Conservation (phyloP, 2,888 invertebrate species). For the Prenolepis imparis region DNA sequence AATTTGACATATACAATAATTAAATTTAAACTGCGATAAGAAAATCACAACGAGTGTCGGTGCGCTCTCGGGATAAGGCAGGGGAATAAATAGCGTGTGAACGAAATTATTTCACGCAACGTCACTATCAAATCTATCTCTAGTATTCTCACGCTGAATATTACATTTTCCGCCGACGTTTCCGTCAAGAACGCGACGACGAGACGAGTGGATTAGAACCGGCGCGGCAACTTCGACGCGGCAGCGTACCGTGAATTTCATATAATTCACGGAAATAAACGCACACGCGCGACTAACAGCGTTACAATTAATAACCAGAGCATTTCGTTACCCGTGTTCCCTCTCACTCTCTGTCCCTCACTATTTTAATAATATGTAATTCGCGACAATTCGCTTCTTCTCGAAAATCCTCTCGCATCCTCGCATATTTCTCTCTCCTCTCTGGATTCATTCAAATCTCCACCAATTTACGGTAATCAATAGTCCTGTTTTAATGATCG, state of each 20-base stretch:
- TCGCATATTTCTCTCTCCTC: background rate
- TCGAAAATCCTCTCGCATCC: background rate
- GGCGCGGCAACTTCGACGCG: slow-evolving; percentile 40
- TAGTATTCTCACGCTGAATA: slow-evolving; percentile 41
- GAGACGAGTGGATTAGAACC: slow-evolving; percentile 46
- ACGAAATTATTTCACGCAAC: slow-evolving; percentile 56
- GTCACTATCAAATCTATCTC: slow-evolving; percentile 24
- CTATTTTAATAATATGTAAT: slow-evolving; percentile 8
- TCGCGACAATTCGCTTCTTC: slow-evolving; percentile 22
- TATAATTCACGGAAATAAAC: slow-evolving; percentile 52
- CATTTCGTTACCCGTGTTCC: background rate
- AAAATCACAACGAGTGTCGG: slow-evolving; percentile 9
- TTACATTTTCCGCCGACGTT: slow-evolving; percentile 48
- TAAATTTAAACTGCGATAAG: background rate
- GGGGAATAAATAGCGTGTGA: slow-evolving; percentile 37
- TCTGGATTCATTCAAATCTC: background rate
- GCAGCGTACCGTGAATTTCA: slow-evolving; percentile 48
- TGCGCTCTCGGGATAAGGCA: slow-evolving; percentile 12
- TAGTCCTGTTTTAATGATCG: background rate
- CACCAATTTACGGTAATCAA: background rate
- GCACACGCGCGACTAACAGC: slow-evolving; percentile 31
- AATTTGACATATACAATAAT: background rate
- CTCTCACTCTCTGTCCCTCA: background rate
- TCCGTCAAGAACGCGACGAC: slow-evolving; percentile 33
- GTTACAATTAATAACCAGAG: slow-evolving; percentile 50